phyloP scores from a whole-genome alignment of 2,113 vertebrate genomes.

The Vimba vimba region DNA sequence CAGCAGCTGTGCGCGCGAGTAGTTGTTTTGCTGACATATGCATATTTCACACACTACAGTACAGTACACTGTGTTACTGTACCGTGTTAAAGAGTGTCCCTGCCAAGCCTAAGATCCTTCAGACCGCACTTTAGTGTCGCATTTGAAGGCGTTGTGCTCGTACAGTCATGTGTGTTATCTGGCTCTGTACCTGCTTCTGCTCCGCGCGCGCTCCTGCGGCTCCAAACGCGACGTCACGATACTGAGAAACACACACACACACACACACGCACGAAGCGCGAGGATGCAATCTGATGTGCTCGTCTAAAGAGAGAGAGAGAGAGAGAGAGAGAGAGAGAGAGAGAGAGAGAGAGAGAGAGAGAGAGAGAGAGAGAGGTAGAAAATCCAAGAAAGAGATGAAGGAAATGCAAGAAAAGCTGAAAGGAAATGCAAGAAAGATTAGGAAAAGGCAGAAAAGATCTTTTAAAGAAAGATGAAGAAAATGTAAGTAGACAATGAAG shows the following conservation, averaged over 20 bases:
- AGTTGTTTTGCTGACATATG: conserved; percentile 45
- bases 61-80: neutral
- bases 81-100: neutral
- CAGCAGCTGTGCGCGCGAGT: neutral
- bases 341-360: too few relatives aligned
- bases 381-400: too few relatives aligned
- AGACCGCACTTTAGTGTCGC: neutral
- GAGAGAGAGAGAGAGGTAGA: neutral
- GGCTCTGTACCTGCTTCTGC: conserved; percentile 58
- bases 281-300: neutral
- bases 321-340: too few relatives aligned
- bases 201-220: conserved; percentile 46
- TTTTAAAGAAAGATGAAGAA: too few relatives aligned
- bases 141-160: neutral
- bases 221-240: conserved; percentile 52
- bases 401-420: neutral
- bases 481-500: too few relatives aligned
- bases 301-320: neutral
- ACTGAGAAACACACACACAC: neutral
- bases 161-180: neutral
- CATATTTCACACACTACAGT: conserved; percentile 8
- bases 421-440: neutral
- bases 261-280: neutral
- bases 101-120: neutral
- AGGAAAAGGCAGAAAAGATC: too few relatives aligned